Conservation (phyloP, 2,113 vertebrate genomes). For the Pterocles orientalis region DNA sequence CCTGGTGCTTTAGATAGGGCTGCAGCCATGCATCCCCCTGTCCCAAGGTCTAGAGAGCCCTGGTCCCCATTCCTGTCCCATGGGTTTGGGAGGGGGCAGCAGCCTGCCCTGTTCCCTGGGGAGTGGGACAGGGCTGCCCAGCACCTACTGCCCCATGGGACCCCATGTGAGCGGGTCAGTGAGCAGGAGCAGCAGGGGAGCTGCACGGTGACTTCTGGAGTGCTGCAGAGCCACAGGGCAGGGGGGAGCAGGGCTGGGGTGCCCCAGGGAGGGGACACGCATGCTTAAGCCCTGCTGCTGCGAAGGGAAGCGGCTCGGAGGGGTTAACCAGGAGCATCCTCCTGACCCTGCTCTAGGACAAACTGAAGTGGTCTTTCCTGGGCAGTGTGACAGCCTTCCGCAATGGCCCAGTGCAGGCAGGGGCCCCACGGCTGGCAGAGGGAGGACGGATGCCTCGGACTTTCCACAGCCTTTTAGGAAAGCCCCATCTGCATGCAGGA, state of each 20-base stretch:
- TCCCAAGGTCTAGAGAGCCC: too few species aligned
- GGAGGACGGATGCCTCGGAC: fast-evolving
- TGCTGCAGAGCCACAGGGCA: not conserved
- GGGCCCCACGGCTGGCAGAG: not conserved
- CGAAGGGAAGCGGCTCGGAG: not conserved
- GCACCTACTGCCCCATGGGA: too few species aligned
- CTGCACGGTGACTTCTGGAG: too few species aligned
- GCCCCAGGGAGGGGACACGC: not conserved
- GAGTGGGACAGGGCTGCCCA: too few species aligned
- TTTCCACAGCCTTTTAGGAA: slow-evolving; percentile 1
- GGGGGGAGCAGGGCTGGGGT: not conserved
- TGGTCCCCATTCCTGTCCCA: not conserved
- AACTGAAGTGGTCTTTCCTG: slow-evolving; percentile 38
- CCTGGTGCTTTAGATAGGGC: not conserved
- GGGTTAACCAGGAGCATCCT: not conserved
- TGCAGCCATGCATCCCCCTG: too few species aligned
- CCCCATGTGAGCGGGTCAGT: too few species aligned
- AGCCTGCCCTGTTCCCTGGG: too few species aligned
- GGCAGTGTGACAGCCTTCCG: not conserved
- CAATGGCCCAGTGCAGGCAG: not conserved
- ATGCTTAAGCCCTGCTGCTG: not conserved
- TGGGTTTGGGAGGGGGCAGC: too few species aligned
- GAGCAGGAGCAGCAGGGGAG: too few species aligned
- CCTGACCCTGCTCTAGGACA: not conserved
- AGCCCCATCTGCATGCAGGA: not conserved